Evolutionary conservation across 2,113 vertebrate genomes (phyloP), one percentile per base, ranked within the genome.

Genomic region (Perca schrenkii): DNA sequence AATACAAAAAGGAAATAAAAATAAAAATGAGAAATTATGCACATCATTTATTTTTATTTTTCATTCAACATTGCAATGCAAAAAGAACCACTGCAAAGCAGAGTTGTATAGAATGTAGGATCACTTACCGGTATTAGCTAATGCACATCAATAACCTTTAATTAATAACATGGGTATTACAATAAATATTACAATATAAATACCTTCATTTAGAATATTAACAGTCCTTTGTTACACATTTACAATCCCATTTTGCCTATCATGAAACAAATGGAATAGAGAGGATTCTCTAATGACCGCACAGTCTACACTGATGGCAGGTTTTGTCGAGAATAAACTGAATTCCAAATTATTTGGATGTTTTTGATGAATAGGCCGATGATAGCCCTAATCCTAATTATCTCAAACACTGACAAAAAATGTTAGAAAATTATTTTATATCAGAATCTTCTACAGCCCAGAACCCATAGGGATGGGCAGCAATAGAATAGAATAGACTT

Each of bases 111-210:
- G 86, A 89, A 89, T 89, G 86, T 90, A 88, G 81, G 72, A 74
- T 90, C 53, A 72, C 81, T 84, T 90, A 89, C 73, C 47, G 43
- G 77, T 86, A 74, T 91, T 88, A 87, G 91, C 85, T 90, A 89
- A 91, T 88, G 87, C 90, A 93, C 90, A 90, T 92, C 76, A 83
- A 89, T 91, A 84, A 93, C 81, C 74, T 80, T 91, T 79, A 86
- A 88, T 93, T 91, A 90, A 89, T 93, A 92, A 90, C 87, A 91
- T 93, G 88, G 81, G 84, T 94, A 92, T 93, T 91, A 93, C 91
- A 93, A 94, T 94, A 93, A 94, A 94, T 93, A 91, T 94, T 92
- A 93, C 91, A 93, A 93, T 94, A 94, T 94, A 94, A 94, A 94
- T 94, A 90, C 93, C 91, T 89, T 91, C 85, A 85, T 93, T 94